Base-by-base conservation (phyloP, 2,797 vertebrate genomes). In the Pogonophryne albipinna region DNA sequence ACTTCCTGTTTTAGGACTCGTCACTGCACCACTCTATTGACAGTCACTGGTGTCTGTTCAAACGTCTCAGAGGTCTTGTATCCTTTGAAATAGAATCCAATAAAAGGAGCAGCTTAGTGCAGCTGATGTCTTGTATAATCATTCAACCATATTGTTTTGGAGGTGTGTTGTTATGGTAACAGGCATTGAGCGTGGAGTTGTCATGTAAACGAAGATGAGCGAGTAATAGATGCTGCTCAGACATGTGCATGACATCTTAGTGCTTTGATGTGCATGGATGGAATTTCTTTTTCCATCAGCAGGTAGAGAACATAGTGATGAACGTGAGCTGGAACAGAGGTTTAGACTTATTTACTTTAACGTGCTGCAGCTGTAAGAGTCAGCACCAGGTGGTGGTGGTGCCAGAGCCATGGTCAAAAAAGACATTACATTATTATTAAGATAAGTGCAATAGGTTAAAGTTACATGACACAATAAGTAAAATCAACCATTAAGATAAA, bases 111-210 rank as follows among this genome's bases (percentile, higher is more conserved):
- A 16, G 60, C 23, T 20, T 15, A 58, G 11, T 19, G 23, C 17
- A 19, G 60, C 23, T 17, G 19, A 58, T 45, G 23, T 11, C 20
- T 49, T 44, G 7, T 44, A 4, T 47, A 23, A 7, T 12, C 47
- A 11, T 16, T 38, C 12, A 11, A 56, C 62, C 12, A n/a, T 46
- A 17, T 46, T 50, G 5, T 38, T 46, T 45, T 52, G 16, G 17
- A 4, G 6, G 20, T 52, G 58, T 53, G 69, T 82, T 56, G 70
- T 52, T 50, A 71, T 74, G 75, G 80, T 66, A 41, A 66, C 74
- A 66, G 16, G 45, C 50, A 55, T 13, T 27, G 12, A n/a, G 10
- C 17, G 23, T 4, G 10, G 9, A 57, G 42, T 41, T 9, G 59
- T 34, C 17, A 7, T 49, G 49, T 31, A 52, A 51, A 79, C 27